These are phyloP conservation scores for Hemichromis elongatus DNA, from an alignment of 2,113 vertebrate genomes.

Conservation along the genomic window DNA sequence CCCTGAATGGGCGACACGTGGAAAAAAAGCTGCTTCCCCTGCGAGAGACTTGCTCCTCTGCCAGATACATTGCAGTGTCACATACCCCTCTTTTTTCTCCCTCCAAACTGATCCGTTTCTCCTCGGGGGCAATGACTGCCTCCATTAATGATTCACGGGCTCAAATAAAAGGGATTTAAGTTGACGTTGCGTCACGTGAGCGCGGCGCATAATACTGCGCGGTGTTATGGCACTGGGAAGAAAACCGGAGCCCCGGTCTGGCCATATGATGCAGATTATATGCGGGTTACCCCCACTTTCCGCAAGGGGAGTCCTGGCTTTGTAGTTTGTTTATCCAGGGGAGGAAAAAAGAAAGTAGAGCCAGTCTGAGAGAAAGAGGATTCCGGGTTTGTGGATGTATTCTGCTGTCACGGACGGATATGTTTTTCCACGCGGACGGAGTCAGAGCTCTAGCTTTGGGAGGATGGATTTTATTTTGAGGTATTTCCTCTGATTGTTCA, in stretches of 20 bases:
- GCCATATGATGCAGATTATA: constrained; percentile 87
- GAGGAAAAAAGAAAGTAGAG: constrained; percentile 20
- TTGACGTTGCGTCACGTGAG: constrained; percentile 98
- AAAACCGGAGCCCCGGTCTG: constrained; percentile 80
- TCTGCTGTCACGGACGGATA: constrained; percentile 75
- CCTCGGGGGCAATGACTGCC: constrained; percentile 74
- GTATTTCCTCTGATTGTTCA: constrained; percentile 99
- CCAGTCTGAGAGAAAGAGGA: constrained; percentile 33
- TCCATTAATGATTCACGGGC: constrained; percentile 91
- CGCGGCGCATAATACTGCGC: constrained; percentile 86
- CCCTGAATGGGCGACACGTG: constrained; percentile 57
- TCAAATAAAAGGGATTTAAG: constrained; percentile 97
- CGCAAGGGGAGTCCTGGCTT: constrained; percentile 81
- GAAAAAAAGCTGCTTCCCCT: constrained; percentile 53
- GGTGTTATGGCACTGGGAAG: constrained; percentile 91
- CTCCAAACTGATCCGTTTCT: constrained; percentile 58
- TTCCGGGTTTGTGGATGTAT: constrained; percentile 63
- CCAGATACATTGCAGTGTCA: constrained; percentile 65
- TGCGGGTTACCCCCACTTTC: constrained; percentile 80
- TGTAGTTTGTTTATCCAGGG: constrained; percentile 56
- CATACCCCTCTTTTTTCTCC: constrained; percentile 50
- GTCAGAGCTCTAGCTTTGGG: constrained; percentile 62
- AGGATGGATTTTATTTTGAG: constrained; percentile 99
- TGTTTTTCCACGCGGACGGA: constrained; percentile 72
- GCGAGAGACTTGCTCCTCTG: constrained; percentile 56